Percentiles rank a stretch among this genome's conserved stretches.
Evolutionary conservation across 2,888 invertebrate species (phyloP).

Genomic region (Protophormia terraenovae): DNA sequence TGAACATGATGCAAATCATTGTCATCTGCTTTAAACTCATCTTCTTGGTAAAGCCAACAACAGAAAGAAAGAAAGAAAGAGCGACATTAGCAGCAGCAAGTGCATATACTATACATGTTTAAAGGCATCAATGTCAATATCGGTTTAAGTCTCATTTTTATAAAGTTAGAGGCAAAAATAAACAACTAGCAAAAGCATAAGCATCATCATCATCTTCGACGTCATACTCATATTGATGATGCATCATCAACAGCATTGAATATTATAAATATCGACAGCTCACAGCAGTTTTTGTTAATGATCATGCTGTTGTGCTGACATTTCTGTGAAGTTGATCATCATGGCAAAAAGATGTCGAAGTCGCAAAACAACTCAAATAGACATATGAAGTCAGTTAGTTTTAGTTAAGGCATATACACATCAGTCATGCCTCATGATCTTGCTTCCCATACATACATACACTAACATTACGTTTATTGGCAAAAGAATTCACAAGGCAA

Average conservation of each 20-base stretch:
- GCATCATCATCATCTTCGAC: constrained; percentile 20
- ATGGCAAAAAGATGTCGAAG: constrained; percentile 40
- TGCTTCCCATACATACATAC: constrained; percentile 27
- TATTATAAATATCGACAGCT: constrained; percentile 67
- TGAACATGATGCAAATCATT: constrained; percentile 49
- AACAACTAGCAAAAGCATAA: constrained; percentile 28
- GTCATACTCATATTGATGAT: constrained; percentile 27
- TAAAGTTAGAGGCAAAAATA: background rate
- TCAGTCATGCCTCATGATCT: constrained; percentile 55
- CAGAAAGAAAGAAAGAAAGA: constrained; percentile 7
- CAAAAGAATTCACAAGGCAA: background rate
- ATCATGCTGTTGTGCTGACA: constrained; percentile 58
- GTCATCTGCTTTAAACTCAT: background rate
- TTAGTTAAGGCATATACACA: constrained; percentile 55
- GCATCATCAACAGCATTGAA: constrained; percentile 55
- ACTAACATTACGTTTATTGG: background rate
- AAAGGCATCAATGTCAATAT: constrained; percentile 61
- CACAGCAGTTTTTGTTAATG: constrained; percentile 44
- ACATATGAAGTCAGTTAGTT: constrained; percentile 62
- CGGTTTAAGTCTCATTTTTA: constrained; percentile 39
- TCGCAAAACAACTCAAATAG: constrained; percentile 26
- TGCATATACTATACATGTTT: constrained; percentile 34
- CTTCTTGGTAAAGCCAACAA: background rate
- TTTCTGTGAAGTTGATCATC: constrained; percentile 58
- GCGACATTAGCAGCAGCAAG: constrained; percentile 31